Conservation (phyloP, 1,140 invertebrate genomes). For the Drosophila micromelanica region DNA sequence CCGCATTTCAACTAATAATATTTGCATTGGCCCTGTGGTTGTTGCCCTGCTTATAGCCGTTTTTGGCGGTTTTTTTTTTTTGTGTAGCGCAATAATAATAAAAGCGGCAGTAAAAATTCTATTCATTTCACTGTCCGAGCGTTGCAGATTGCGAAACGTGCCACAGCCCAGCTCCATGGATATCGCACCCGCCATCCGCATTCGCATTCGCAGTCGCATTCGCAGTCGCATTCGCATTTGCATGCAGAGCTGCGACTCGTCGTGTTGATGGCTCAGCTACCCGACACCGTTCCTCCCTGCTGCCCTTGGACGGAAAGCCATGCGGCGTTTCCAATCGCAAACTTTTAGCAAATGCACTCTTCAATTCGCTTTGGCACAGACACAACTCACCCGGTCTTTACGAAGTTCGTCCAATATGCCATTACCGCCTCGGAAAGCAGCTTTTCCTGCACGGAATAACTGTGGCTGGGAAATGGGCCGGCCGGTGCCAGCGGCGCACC, state of each 20-base stretch:
- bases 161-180: constrained; percentile 52
- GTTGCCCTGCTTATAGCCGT: constrained; percentile 22
- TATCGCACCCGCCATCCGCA: constrained; percentile 41
- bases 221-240: constrained; percentile 58
- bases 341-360: constrained; percentile 71
- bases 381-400: constrained; percentile 90
- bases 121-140: constrained; percentile 80
- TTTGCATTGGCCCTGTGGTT: constrained; percentile 59
- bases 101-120: constrained; percentile 79
- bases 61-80: constrained; percentile 43
- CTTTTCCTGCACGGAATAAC: constrained; percentile 91
- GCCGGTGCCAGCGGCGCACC: constrained; percentile 93
- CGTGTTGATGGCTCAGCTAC: constrained; percentile 49
- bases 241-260: constrained; percentile 66
- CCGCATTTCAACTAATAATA: constrained; percentile 72
- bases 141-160: constrained; percentile 79
- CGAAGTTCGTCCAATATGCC: constrained; percentile 95
- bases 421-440: constrained; percentile 93
- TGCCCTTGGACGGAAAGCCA: not conserved
- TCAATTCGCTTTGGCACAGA: constrained; percentile 52
- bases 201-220: constrained; percentile 69
- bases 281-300: not conserved
- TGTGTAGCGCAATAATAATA: constrained; percentile 65
- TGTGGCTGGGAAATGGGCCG: constrained; percentile 88
- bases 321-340: constrained; percentile 33